Conservation (phyloP, 2,797 vertebrate genomes). For the Pangasius mekongensis region DNA sequence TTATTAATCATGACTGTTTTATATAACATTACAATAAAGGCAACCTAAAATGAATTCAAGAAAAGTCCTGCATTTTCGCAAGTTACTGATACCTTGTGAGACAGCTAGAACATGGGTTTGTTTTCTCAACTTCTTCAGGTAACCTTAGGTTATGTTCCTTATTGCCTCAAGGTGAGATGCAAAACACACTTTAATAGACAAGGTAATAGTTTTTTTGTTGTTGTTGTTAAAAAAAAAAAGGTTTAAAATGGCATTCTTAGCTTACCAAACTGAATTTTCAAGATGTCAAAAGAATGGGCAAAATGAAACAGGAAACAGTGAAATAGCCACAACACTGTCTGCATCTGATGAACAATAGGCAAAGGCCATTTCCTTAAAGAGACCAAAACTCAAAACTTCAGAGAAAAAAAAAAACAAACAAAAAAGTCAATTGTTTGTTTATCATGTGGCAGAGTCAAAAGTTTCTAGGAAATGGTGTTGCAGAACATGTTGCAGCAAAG, state of each 20-base stretch:
- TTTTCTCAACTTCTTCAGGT: background rate
- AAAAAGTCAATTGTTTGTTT: background rate
- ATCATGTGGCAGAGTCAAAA: background rate
- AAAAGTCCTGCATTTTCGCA: background rate
- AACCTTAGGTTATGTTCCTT: background rate
- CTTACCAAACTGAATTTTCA: background rate
- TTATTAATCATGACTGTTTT: background rate
- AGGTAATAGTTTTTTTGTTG: background rate
- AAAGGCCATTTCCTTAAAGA: background rate
- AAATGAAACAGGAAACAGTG: background rate
- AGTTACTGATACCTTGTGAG: background rate
- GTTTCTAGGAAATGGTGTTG: slow-evolving; percentile 8
- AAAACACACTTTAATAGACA: background rate
- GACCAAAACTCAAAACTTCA: background rate
- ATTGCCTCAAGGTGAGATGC: background rate
- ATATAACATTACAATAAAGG: background rate
- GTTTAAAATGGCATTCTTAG: background rate
- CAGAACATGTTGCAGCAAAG: background rate
- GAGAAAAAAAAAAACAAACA: background rate
- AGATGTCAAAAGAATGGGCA: background rate
- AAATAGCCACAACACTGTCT: background rate
- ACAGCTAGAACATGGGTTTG: background rate
- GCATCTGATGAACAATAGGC: background rate
- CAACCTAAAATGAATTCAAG: background rate
- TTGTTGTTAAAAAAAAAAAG: background rate